Evolutionary conservation across 2,113 vertebrate genomes (phyloP), one percentile per base, ranked within the genome.

Genomic region (Leptodactylus fuscus): DNA sequence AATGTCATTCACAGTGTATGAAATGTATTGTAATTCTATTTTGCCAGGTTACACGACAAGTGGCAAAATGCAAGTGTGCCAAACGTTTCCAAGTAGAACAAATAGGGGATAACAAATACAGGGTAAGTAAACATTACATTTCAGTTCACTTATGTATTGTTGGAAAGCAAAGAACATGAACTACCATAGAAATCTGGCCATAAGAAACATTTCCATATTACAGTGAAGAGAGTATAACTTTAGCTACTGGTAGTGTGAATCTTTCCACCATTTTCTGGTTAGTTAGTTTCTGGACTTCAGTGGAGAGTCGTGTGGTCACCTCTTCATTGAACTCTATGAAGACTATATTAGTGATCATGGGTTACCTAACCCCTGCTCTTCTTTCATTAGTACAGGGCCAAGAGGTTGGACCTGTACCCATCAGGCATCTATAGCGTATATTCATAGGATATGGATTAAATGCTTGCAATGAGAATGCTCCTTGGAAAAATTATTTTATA

Each of bases 81-180:
- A 99, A 99, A 90, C 94, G 97, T 83, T 99, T 99, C 92, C 98
- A 99, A 92, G 98, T 99, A 90, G 98, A 99, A 87, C 98, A 99
- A 91, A 99, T 99, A 80, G 98, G 97, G 15, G 98, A 98, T 87
- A 99, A 99, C 94, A 99, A 99, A 87, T 99, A 99, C 90, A 94
- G 97, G 94, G 98, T 99, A 92, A 95, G 96, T 92, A 20, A 38
- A 34, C 29, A 69, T 7, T 65, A 20, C n/a, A 6, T 29, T 13
- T 27, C 1, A 20, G 15, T 2, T 12, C 29, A 16, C 32, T 12
- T 6, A n/a, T n/a, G n/a, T n/a, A n/a, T n/a, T n/a, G n/a, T n/a
- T n/a, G n/a, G n/a, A n/a, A n/a, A n/a, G n/a, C n/a, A n/a, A n/a
- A n/a, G n/a, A n/a, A n/a, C n/a, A n/a, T n/a, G n/a, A n/a, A n/a